Evolutionary conservation across 2,113 vertebrate species (phyloP).

Genomic region (Seriola dumerili): DNA sequence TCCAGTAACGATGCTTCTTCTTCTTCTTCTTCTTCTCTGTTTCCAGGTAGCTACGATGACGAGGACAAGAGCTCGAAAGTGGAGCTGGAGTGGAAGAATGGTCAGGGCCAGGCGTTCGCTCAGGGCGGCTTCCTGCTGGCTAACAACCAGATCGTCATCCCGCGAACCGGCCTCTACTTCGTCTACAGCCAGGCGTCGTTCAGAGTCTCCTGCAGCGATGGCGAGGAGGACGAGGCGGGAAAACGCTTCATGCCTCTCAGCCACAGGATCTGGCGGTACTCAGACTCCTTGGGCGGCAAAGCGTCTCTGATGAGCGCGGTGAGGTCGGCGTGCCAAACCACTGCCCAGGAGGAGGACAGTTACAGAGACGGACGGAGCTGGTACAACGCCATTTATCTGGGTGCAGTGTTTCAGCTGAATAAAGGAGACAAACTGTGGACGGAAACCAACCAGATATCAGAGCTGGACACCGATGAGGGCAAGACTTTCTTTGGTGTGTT

Average conservation of each 20-base stretch:
- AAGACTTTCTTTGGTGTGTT: constrained; percentile 85
- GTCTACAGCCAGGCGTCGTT: constrained; percentile 87
- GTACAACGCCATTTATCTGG: constrained; percentile 84
- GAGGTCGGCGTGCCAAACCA: constrained; percentile 74
- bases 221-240: rapidly evolving
- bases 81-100: constrained; percentile 64
- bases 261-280: constrained; percentile 74
- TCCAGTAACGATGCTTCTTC: background rate
- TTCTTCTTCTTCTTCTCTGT: background rate
- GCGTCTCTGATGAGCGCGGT: constrained; percentile 73
- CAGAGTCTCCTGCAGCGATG: constrained; percentile 61
- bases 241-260: constrained; percentile 54
- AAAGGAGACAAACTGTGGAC: constrained; percentile 79
- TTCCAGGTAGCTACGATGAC: constrained; percentile 66
- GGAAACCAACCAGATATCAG: constrained; percentile 49
- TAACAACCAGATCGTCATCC: constrained; percentile 76
- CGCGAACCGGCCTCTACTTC: constrained; percentile 79
- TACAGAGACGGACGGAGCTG: constrained; percentile 47
- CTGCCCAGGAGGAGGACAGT: background rate
- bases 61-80: rapidly evolving
- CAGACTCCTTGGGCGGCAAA: constrained; percentile 41
- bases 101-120: constrained; percentile 76
- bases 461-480: constrained; percentile 71
- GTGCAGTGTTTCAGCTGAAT: constrained; percentile 81
- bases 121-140: constrained; percentile 73